A percentile compares a stretch with the other conserved stretches of the same genome.
These are phyloP conservation scores for Pterocles orientalis DNA, from an alignment of 2,113 vertebrate species.

Conservation along the genomic window DNA sequence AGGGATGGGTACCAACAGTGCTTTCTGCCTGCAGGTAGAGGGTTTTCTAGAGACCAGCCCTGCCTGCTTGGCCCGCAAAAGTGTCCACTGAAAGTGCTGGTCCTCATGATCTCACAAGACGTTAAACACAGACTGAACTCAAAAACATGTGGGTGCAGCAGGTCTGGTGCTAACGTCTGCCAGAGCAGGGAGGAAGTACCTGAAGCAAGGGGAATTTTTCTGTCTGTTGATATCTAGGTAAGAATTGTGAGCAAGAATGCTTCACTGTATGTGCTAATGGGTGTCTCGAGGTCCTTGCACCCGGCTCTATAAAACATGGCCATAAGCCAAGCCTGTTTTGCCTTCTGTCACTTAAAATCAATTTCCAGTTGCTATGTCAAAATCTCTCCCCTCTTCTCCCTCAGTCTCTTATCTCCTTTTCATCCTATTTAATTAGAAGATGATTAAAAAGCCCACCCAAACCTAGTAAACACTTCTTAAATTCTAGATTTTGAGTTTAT, in stretches of 20 bases:
- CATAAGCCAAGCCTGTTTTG: background rate
- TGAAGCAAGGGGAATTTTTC: background rate
- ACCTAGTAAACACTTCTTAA: background rate
- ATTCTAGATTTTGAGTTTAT: background rate
- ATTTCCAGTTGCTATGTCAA: background rate
- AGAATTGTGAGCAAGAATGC: background rate
- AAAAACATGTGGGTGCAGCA: background rate
- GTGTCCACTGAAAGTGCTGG: rapidly evolving
- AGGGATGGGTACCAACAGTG: background rate
- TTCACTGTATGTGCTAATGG: background rate
- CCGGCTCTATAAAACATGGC: background rate
- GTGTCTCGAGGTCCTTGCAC: background rate
- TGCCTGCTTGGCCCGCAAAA: background rate
- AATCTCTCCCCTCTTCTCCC: background rate
- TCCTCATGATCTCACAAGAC: background rate
- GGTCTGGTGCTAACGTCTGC: background rate
- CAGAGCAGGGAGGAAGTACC: background rate
- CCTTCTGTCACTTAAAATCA: background rate
- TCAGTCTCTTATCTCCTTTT: background rate
- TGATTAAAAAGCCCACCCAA: background rate
- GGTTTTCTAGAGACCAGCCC: background rate
- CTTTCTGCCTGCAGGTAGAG: background rate
- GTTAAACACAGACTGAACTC: background rate
- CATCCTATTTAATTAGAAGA: background rate
- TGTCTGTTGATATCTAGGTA: background rate